Evolutionary conservation across 2,113 vertebrate genomes (phyloP).

Genomic region (Pachycephala philippinensis): DNA sequence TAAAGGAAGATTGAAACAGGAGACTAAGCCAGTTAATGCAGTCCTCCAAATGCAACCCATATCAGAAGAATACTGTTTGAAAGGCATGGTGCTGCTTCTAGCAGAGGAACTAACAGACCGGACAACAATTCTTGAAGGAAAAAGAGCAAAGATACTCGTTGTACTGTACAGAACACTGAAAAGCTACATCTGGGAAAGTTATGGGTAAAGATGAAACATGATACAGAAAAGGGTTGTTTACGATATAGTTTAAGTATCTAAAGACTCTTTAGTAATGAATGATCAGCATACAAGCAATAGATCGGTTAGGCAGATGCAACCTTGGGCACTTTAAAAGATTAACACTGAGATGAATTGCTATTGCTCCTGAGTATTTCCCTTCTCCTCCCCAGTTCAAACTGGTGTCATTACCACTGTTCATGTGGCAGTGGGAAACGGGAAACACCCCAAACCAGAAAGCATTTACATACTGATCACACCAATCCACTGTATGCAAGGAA

Average conservation of each 20-base stretch:
- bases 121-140: background rate
- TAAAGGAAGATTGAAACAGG: conserved; percentile 55
- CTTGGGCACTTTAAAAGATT: background rate
- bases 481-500: background rate
- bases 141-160: background rate
- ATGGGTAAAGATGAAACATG: background rate
- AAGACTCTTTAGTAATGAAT: background rate
- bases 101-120: background rate
- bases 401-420: background rate
- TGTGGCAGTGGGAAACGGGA: background rate
- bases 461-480: background rate
- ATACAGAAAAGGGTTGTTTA: background rate
- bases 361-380: background rate
- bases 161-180: background rate
- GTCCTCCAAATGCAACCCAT: background rate
- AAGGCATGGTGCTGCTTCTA: background rate
- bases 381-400: background rate
- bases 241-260: background rate
- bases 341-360: background rate
- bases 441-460: background rate
- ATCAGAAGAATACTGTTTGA: background rate
- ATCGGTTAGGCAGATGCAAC: background rate
- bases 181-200: background rate
- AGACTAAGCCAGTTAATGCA: conserved; percentile 49
- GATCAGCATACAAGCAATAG: background rate